Conservation (phyloP, 2,113 vertebrate species). For the Morone chrysops region DNA sequence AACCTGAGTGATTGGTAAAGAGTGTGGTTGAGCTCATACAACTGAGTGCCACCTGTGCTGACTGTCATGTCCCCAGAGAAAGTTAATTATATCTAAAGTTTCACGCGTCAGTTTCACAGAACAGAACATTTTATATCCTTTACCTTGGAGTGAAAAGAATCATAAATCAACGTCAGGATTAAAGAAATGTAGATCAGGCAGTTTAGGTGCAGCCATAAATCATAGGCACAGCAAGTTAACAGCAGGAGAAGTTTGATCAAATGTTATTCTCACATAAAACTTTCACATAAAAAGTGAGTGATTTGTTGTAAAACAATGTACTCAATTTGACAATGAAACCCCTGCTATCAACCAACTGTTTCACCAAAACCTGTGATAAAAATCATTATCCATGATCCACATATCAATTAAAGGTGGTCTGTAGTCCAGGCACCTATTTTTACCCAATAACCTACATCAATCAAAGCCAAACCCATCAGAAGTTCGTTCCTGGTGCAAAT, state of each 20-base stretch:
- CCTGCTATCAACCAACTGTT: not conserved
- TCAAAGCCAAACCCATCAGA: slow-evolving; percentile 2
- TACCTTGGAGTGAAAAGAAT: slow-evolving; percentile 28
- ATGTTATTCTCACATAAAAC: not conserved
- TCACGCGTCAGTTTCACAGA: slow-evolving; percentile 24
- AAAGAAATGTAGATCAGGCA: slow-evolving; percentile 23
- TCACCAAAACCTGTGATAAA: not conserved
- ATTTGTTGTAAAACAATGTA: not conserved
- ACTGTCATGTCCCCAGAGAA: slow-evolving; percentile 15
- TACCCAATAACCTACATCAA: slow-evolving; percentile 28
- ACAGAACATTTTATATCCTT: slow-evolving; percentile 29
- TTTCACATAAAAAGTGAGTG: not conserved
- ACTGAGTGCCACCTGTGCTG: slow-evolving; percentile 1
- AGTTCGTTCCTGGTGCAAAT: not conserved
- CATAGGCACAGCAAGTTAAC: slow-evolving; percentile 6
- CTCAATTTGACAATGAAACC: not conserved
- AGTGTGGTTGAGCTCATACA: not conserved
- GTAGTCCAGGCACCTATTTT: not conserved
- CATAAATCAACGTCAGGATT: slow-evolving; percentile 37
- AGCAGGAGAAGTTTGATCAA: slow-evolving; percentile 6
- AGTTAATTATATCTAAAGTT: slow-evolving; percentile 27
- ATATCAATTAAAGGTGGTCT: not conserved
- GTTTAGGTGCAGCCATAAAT: slow-evolving; percentile 40
- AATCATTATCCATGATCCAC: not conserved
- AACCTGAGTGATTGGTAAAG: not conserved